Conservation (phyloP, 1,140 invertebrate species). For the Conus ventricosus region DNA sequence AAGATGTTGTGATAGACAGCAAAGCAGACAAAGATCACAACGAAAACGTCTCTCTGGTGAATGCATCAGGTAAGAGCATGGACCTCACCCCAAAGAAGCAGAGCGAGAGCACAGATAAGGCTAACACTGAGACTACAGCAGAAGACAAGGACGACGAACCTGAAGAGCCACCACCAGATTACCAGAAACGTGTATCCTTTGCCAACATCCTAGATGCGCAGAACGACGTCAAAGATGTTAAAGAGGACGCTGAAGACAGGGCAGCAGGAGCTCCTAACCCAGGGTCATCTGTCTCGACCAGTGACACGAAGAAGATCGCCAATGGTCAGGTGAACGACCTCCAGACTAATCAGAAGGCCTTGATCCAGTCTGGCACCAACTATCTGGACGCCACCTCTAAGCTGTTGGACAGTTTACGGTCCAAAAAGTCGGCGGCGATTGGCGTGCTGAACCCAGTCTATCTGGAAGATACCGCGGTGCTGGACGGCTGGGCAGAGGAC, state of each 20-base stretch:
- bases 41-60: not conserved
- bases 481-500: conserved; percentile 17
- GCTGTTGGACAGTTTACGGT: not conserved
- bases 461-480: not conserved
- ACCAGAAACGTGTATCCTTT: conserved; percentile 20
- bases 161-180: conserved; percentile 10
- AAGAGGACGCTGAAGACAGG: not conserved
- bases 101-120: not conserved
- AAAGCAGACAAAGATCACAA: not conserved
- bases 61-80: not conserved
- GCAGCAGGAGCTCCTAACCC: not conserved
- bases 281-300: not conserved
- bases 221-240: not conserved
- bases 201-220: not conserved
- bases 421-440: not conserved
- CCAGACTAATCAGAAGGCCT: not conserved
- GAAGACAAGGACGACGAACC: not conserved
- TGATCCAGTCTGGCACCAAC: not conserved
- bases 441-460: not conserved
- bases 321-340: not conserved
- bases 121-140: not conserved
- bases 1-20: not conserved
- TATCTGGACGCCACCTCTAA: not conserved
- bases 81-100: not conserved
- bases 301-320: not conserved